Percentiles rank a stretch among this genome's conserved stretches.
These are phyloP conservation scores for Hydropsyche betteni DNA, from an alignment of 2,888 invertebrate genomes.

Conservation along the genomic window DNA sequence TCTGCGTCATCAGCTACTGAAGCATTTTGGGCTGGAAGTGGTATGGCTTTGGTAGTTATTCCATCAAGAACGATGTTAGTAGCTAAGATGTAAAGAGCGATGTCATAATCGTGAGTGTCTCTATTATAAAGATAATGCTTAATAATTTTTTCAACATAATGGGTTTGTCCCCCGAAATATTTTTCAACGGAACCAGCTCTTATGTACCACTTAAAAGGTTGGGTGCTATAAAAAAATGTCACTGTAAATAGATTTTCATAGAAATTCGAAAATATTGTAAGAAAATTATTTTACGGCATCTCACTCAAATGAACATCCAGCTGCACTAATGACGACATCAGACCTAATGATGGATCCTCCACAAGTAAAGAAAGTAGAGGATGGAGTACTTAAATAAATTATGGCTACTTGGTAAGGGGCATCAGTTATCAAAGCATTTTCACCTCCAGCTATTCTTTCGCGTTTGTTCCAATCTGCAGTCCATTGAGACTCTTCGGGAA, in stretches of 20 bases:
- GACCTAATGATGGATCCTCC: slow-evolving; percentile 59
- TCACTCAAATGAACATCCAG: slow-evolving; percentile 57
- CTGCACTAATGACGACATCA: slow-evolving; percentile 60
- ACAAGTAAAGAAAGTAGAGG: slow-evolving; percentile 58
- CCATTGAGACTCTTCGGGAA: not conserved
- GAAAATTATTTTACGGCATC: not conserved
- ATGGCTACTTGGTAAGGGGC: slow-evolving; percentile 62
- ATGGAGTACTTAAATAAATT: slow-evolving; percentile 50
- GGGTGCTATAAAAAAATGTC: too few relatives aligned
- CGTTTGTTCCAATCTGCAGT: slow-evolving; percentile 28
- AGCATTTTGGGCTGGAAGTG: slow-evolving; percentile 37
- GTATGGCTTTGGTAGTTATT: slow-evolving; percentile 26
- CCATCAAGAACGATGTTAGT: slow-evolving; percentile 29
- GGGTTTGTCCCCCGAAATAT: slow-evolving; percentile 1
- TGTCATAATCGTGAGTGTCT: slow-evolving; percentile 39
- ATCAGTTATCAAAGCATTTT: slow-evolving; percentile 59
- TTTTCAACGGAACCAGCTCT: slow-evolving; percentile 21
- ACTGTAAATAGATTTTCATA: too few relatives aligned
- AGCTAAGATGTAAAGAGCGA: slow-evolving; percentile 32
- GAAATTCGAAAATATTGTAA: too few relatives aligned
- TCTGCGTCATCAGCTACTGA: slow-evolving; percentile 27
- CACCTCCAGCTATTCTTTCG: slow-evolving; percentile 58
- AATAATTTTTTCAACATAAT: not conserved
- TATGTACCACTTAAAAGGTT: slow-evolving; percentile 4
- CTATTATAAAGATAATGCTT: not conserved